Percentiles rank a stretch among this genome's conserved stretches.
phyloP scores from a whole-genome alignment of 2,888 invertebrate genomes.

The Agriopis leucophaearia region DNA sequence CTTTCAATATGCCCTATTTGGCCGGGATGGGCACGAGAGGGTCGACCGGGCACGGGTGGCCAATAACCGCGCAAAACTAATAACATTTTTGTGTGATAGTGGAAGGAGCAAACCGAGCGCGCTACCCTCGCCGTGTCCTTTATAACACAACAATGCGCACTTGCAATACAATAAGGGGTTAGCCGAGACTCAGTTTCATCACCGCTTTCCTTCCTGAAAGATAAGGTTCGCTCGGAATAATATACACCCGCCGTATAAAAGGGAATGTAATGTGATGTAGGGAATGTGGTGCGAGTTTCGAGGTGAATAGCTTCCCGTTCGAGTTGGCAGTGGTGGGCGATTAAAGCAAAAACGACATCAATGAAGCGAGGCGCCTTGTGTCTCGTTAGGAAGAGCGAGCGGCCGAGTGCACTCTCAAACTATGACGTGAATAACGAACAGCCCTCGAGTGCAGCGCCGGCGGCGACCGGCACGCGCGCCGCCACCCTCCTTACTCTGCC shows the following conservation, averaged over 20 bases:
- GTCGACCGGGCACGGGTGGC: slow-evolving; percentile 70
- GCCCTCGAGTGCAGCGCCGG: slow-evolving; percentile 69
- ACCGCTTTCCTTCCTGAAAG: slow-evolving; percentile 61
- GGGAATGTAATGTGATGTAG: slow-evolving; percentile 45
- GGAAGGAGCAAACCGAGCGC: slow-evolving; percentile 71
- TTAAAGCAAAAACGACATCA: slow-evolving; percentile 75
- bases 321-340: slow-evolving; percentile 63
- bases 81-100: slow-evolving; percentile 84
- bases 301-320: slow-evolving; percentile 51
- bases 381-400: slow-evolving; percentile 76
- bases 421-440: slow-evolving; percentile 81
- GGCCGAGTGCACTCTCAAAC: slow-evolving; percentile 76
- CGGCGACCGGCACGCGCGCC: slow-evolving; percentile 72
- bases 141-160: slow-evolving; percentile 77
- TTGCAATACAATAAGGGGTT: slow-evolving; percentile 77
- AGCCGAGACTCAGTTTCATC: slow-evolving; percentile 66
- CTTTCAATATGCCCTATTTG: slow-evolving; percentile 72
- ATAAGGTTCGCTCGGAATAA: slow-evolving; percentile 54
- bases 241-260: slow-evolving; percentile 39
- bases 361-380: slow-evolving; percentile 73
- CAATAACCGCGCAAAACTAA: slow-evolving; percentile 84
- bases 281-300: slow-evolving; percentile 48
- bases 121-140: slow-evolving; percentile 72
- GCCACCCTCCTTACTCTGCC: slow-evolving; percentile 60
- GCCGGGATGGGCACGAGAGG: slow-evolving; percentile 68